Conservation (phyloP, 92 coral and sea anemone species). For the Blastomussa wellsi region DNA sequence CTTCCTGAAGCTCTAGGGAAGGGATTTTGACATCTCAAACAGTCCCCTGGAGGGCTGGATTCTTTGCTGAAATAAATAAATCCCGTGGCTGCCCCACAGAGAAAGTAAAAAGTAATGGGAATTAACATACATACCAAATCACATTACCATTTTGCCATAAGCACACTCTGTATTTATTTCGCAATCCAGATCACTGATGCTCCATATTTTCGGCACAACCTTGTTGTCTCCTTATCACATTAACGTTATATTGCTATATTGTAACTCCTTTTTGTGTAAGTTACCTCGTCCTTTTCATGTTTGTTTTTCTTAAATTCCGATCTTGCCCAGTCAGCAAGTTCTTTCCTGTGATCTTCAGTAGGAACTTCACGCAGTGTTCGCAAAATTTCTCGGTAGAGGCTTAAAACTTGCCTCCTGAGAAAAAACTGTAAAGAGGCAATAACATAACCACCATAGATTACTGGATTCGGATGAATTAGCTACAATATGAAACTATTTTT, state of each 20-base stretch:
- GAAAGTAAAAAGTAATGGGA: no score
- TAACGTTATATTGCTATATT: background rate
- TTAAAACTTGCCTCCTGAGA: conserved; percentile 73
- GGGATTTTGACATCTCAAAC: no score
- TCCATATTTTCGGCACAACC: no score
- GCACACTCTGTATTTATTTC: background rate
- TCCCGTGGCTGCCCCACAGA: no score
- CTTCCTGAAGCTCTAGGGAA: no score
- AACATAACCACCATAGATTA: background rate
- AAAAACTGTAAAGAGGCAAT: conserved; percentile 54
- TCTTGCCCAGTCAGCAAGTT: conserved; percentile 81
- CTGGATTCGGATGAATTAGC: background rate
- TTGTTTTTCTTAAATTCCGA: conserved; percentile 82
- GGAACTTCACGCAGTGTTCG: conserved; percentile 68
- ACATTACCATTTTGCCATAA: background rate
- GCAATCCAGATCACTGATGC: no score
- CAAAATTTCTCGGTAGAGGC: conserved; percentile 74
- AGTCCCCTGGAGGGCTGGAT: no score
- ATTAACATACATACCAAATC: no score
- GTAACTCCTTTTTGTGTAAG: background rate
- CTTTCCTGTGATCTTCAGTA: conserved; percentile 59
- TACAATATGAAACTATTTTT: background rate
- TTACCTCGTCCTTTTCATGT: conserved; percentile 73
- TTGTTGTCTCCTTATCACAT: no score
- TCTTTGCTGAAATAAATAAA: no score